phyloP scores from a whole-genome alignment of 2,113 vertebrate species.

The Actenoides hombroni region DNA sequence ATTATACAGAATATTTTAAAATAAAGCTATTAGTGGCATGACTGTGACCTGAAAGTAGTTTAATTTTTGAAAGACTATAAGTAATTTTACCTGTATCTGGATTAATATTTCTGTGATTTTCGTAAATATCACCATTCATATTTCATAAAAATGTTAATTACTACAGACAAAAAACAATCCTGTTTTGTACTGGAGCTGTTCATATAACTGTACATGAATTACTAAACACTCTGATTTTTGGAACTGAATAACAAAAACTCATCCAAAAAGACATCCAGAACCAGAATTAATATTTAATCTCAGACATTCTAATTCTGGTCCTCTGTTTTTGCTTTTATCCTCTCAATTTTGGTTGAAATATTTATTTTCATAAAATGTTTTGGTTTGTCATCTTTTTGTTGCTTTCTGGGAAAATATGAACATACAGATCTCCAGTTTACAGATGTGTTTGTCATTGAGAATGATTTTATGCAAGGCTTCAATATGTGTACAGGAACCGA shows the following conservation, averaged over 20 bases:
- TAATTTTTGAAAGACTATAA: not conserved
- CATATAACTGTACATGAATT: not conserved
- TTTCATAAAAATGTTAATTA: not conserved
- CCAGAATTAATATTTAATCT: not conserved
- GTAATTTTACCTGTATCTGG: not conserved
- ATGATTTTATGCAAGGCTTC: not conserved
- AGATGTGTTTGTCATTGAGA: not conserved
- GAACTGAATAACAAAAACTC: not conserved
- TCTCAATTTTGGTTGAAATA: not conserved
- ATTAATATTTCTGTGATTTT: not conserved
- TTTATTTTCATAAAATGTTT: not conserved
- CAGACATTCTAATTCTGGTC: not conserved
- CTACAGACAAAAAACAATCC: not conserved
- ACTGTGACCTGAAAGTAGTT: not conserved
- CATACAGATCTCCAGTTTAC: not conserved
- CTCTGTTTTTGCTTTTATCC: not conserved
- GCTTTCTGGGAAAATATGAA: not conserved
- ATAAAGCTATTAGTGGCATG: not conserved
- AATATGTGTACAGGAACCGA: not conserved
- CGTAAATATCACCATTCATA: not conserved
- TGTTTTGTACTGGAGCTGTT: not conserved
- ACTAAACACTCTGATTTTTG: not conserved
- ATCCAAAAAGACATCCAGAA: not conserved
- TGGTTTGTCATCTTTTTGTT: not conserved
- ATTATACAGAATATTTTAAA: constrained; percentile 40